Conservation (phyloP, 1,140 invertebrate genomes). For the Bacillus rossius region DNA sequence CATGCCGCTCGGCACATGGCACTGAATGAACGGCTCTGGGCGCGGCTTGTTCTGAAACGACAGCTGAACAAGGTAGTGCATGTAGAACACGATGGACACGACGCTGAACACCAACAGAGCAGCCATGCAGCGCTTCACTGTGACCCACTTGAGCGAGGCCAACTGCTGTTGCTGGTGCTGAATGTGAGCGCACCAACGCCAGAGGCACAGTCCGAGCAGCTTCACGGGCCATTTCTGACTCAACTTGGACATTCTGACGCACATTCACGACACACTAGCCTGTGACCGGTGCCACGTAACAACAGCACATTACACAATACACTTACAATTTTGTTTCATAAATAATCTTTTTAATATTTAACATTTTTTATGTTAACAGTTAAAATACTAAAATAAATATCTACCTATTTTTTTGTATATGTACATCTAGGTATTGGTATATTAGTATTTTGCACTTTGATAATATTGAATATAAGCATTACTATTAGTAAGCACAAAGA, state of each 20-base stretch:
- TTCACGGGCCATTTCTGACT: background rate
- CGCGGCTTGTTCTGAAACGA: conserved; percentile 65
- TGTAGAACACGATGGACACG: conserved; percentile 67
- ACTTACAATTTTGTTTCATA: background rate
- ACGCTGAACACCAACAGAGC: conserved; percentile 59
- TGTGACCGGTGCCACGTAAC: background rate
- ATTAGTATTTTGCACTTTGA: too few relatives aligned
- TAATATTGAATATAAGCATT: too few relatives aligned
- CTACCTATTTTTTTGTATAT: too few relatives aligned
- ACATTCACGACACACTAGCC: background rate
- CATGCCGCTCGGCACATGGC: conserved; percentile 61
- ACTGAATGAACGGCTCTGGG: conserved; percentile 72
- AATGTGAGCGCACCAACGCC: background rate
- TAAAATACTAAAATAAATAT: too few relatives aligned
- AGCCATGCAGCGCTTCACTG: conserved; percentile 63
- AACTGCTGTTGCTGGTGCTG: background rate
- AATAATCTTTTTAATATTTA: too few relatives aligned
- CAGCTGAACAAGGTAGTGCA: conserved; percentile 61
- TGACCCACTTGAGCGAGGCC: conserved; percentile 51
- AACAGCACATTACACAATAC: background rate
- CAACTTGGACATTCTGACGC: background rate
- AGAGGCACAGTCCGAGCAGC: background rate
- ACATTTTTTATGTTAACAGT: too few relatives aligned
- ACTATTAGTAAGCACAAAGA: too few relatives aligned
- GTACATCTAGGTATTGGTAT: too few relatives aligned